phyloP scores from a whole-genome alignment of 2,797 vertebrate genomes.

The Alcedo atthis region DNA sequence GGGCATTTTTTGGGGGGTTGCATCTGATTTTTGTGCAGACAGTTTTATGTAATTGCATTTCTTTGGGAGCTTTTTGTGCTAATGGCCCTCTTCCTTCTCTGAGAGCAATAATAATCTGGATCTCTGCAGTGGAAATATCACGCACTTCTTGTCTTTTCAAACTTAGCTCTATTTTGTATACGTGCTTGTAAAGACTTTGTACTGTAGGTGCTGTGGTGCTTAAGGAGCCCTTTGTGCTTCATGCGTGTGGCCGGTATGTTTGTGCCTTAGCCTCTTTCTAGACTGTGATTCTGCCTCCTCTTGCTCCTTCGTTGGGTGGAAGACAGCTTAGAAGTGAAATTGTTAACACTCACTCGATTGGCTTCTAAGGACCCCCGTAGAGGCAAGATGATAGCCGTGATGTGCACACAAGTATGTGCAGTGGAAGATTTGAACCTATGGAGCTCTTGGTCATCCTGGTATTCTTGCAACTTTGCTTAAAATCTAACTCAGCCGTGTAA shows the following conservation, averaged over 20 bases:
- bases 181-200: background rate
- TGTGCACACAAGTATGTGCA: background rate
- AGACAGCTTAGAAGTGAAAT: background rate
- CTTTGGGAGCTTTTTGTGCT: background rate
- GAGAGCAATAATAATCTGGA: background rate
- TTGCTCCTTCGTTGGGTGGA: background rate
- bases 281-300: background rate
- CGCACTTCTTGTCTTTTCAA: background rate
- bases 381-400: background rate
- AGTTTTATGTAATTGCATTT: background rate
- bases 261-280: background rate
- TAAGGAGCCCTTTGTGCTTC: slow-evolving; percentile 4
- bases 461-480: background rate
- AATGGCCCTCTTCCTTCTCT: background rate
- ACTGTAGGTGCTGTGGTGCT: background rate
- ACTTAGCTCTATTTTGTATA: background rate
- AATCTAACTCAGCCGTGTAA: background rate
- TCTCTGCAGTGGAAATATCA: background rate
- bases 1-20: background rate
- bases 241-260: background rate
- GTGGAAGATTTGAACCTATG: background rate
- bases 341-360: background rate
- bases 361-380: background rate
- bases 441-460: background rate
- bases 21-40: background rate